Base-by-base conservation (phyloP, 2,888 invertebrate species). In the Tetranychus truncatus region DNA sequence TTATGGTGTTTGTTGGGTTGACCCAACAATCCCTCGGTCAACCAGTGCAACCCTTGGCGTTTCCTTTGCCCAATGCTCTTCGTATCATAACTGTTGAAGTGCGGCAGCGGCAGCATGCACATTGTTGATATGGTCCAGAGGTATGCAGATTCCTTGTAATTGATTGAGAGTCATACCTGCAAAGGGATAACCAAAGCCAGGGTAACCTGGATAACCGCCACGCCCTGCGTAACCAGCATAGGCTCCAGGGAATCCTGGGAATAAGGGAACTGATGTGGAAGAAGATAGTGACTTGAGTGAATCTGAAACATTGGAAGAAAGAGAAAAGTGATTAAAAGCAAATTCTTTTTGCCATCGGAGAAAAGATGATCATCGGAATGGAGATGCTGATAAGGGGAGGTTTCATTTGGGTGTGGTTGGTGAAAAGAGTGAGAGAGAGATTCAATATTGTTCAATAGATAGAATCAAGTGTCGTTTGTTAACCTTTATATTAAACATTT, bases 171-270 rank as follows among this genome's bases (percentile, higher is more conserved):
- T 73, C 73, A 55, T 73, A 65, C 73, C 66, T 55, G 73, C 78
- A 76, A 79, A 79, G 67, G 79, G 79, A 77, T 79, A 79, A 77
- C 79, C 79, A 74, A 79, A 79, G 74, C 79, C 78, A 15, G 79
- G 79, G 74, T 79, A 79, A 75, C 79, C 79, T 55, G 79, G 79
- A 74, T 79, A 79, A 76, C 79, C 79, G 74, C 79, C 79, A 69
- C 79, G 79, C 65, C 79, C 79, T 11, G 77, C 76, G 71, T 79
- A 79, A 72, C 79, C 78, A 9, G 76, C 76, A 66, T 77, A 77
- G 71, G 79, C 79, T 24, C 79, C 79, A 71, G 79, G 78, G 76
- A 79, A 79, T 74, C 79, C 79, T 77, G 78, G 76, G 76, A 76
- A 67, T 75, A 45, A 72, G 15, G 77, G 72, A 34, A 72, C n/a